These are phyloP conservation scores for Drosophila nigritarsus DNA, from an alignment of 2,888 invertebrate genomes.

Conservation along the genomic window DNA sequence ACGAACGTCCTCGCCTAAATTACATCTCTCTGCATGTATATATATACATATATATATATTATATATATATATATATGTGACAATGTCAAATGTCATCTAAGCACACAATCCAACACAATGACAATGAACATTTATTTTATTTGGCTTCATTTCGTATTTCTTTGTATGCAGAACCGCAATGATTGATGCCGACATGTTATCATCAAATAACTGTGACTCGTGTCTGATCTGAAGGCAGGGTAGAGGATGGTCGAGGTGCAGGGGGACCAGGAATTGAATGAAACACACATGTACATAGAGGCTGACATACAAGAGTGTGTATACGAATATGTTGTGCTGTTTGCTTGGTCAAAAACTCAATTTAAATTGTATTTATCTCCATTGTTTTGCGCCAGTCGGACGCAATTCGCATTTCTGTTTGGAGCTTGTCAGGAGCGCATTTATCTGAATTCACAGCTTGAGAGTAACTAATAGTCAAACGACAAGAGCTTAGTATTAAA, in stretches of 20 bases:
- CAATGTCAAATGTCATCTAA: slow-evolving; percentile 55
- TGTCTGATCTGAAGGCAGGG: slow-evolving; percentile 22
- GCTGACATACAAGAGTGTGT: slow-evolving; percentile 16
- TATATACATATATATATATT: not conserved
- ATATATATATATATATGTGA: not conserved
- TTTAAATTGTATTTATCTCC: slow-evolving; percentile 74
- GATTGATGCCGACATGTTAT: slow-evolving; percentile 77
- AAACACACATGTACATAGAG: slow-evolving; percentile 14
- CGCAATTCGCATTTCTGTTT: slow-evolving; percentile 43
- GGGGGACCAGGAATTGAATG: not conserved
- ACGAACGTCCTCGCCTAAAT: slow-evolving; percentile 49
- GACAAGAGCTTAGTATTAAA: not conserved
- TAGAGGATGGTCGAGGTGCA: not conserved
- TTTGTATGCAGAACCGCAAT: slow-evolving; percentile 69
- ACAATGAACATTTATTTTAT: slow-evolving; percentile 70
- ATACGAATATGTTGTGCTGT: slow-evolving; percentile 14
- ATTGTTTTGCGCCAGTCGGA: slow-evolving; percentile 54
- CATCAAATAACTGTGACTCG: slow-evolving; percentile 73
- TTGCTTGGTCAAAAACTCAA: slow-evolving; percentile 71
- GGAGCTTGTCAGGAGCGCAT: slow-evolving; percentile 55
- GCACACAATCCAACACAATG: slow-evolving; percentile 22
- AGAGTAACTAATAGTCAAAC: slow-evolving; percentile 34
- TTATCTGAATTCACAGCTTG: slow-evolving; percentile 43
- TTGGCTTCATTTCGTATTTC: slow-evolving; percentile 64
- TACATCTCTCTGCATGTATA: slow-evolving; percentile 42